A percentile compares a stretch with the other conserved stretches of the same genome.
These are phyloP conservation scores for Centrocercus urophasianus DNA, from an alignment of 2,113 vertebrate genomes.

Conservation along the genomic window DNA sequence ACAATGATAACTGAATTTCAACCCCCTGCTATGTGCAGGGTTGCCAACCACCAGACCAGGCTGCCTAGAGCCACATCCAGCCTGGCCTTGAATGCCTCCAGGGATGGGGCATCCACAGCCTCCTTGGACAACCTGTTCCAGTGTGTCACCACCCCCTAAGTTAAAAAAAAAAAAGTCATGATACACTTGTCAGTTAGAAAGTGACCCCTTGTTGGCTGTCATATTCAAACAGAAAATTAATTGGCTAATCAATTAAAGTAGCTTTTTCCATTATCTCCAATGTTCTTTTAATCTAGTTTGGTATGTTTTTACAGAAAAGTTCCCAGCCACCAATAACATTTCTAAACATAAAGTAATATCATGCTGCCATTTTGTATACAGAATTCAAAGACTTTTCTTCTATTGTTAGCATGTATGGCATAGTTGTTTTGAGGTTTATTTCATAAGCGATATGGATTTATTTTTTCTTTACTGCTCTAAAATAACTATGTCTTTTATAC, in stretches of 20 bases:
- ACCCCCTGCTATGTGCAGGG: too few relatives aligned
- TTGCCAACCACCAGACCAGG: too few relatives aligned
- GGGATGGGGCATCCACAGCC: too few relatives aligned
- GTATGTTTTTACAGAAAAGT: neutral
- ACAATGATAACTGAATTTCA: too few relatives aligned
- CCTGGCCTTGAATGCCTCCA: too few relatives aligned
- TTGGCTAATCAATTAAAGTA: neutral
- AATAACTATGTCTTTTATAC: neutral
- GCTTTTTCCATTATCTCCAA: neutral
- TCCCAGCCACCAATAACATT: neutral
- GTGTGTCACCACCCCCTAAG: too few relatives aligned
- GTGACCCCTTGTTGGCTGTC: neutral
- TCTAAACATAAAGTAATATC: neutral
- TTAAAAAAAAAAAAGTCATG: neutral
- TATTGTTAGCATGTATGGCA: neutral
- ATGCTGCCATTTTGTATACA: neutral
- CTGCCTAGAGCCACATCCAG: too few relatives aligned
- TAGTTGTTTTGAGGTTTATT: neutral
- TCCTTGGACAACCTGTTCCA: too few relatives aligned
- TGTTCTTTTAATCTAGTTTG: neutral
- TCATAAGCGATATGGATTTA: neutral
- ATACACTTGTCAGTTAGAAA: neutral
- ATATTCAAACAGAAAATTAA: neutral
- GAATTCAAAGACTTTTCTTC: conserved; percentile 12
- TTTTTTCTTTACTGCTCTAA: neutral